A percentile compares a stretch with the other conserved stretches of the same genome.
These are phyloP conservation scores for Crenichthys baileyi DNA, from an alignment of 2,797 vertebrate species.

Conservation along the genomic window DNA sequence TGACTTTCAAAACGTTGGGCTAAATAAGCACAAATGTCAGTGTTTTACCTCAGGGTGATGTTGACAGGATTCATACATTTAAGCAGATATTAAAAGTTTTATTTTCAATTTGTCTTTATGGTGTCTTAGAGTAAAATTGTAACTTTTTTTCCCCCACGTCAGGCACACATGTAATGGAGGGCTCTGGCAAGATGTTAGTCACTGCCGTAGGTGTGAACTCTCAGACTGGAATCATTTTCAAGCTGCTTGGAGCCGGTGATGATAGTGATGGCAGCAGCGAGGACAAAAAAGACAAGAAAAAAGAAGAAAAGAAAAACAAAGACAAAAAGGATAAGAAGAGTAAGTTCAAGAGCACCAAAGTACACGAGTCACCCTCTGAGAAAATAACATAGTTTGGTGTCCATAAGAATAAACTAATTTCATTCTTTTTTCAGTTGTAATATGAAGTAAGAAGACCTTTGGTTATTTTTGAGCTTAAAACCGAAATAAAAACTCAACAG, in stretches of 20 bases:
- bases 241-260: conserved; percentile 89
- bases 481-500: no score
- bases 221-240: conserved; percentile 97
- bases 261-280: conserved; percentile 84
- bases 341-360: conserved; percentile 37
- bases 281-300: conserved; percentile 86
- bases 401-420: neutral
- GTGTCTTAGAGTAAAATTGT: no score
- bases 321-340: conserved; percentile 81
- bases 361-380: neutral
- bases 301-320: conserved; percentile 83
- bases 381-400: neutral
- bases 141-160: neutral
- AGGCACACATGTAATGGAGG: conserved; percentile 99
- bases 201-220: conserved; percentile 97
- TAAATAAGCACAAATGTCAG: neutral
- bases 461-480: no score
- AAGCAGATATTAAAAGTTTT: neutral
- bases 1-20: neutral
- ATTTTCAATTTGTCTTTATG: neutral
- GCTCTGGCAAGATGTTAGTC: conserved; percentile 93
- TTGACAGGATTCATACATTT: neutral
- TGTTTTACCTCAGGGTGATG: neutral
- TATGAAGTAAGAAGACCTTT: no score
- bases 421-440: no score